Evolutionary conservation across 2,797 vertebrate genomes (phyloP), one percentile per base, ranked within the genome.

Genomic region (Meda fulgida): DNA sequence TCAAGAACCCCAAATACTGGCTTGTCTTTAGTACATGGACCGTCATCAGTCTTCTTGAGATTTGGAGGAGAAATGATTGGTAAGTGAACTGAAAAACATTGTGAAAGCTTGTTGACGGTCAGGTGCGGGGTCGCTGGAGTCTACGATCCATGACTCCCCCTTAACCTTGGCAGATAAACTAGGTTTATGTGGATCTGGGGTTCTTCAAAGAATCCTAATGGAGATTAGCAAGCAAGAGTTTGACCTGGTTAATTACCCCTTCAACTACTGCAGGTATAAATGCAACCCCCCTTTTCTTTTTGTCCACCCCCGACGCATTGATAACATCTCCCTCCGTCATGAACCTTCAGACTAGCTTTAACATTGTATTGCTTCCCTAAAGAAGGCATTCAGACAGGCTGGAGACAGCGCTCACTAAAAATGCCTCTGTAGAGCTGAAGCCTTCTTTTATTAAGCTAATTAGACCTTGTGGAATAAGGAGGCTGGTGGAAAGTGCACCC

Each of bases 391-490:
- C 88, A 91, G 91, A 91, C 92, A 87, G 76, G 58, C 89, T 92
- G 90, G 90, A 92, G 91, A 92, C 91, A 87, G 80, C 40, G 53
- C 81, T 89, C 84, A 87, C 89, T 90, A 88, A 91, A 89, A 85
- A 90, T 87, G 85, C 79, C 89, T 88, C 69, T 77, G 77, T 90
- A 81, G 75, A 87, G 84, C 88, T 86, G 69, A 90, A 84, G 84
- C 81, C 89, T 86, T 85, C 90, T 90, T 91, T 91, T 91, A 91
- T 91, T 89, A 90, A 89, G 91, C 86, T 89, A 90, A 92, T 90
- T 91, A 90, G 84, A 81, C 86, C 58, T 51, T 63, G 48, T 81
- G 85, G 81, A 66, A 77, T 83, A 89, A 85, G 36, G 65, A 88
- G 88, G 66, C 77, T 83, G 81, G 48, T 55, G 83, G 85, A 88